Base-by-base conservation (phyloP, 1,140 invertebrate species). In the Acromyrmex echinatior region DNA sequence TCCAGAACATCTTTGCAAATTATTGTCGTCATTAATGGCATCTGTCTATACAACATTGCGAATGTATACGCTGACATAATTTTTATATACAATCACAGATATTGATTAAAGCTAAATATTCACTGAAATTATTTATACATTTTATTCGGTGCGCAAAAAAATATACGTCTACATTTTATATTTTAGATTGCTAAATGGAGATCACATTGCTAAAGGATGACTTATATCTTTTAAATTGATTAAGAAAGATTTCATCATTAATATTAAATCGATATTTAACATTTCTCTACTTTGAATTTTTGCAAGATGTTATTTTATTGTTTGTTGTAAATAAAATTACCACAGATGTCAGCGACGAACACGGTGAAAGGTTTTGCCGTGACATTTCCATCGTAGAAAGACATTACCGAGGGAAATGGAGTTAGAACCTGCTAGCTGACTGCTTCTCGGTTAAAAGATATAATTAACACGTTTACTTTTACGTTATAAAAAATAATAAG, bases 301-400 rank as follows among this genome's bases (percentile, higher is more conserved):
- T 62, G 3, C 25, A 10, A 16, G 39, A 1, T 39, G 25, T 25
- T 31, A 31, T 21, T 73, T 81, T 71, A 82, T 62, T 82, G 80
- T 84, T 84, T 84, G 39, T 51, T 84, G 70, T 73, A 82, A 82
- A 82, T 84, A 76, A 86, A 86, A 86, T 79, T 86, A 66, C 31
- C 12, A 18, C 31, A 62, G 62, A 65, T 66, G 82, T 86, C 60
- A 53, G 84, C 63, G 62, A 86, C 60, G 71, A 76, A 77, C 70
- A 31, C 68, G 84, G 84, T 68, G 76, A 86, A 79, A 86, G 84
- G 84, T 86, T 86, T 79, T 6, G 76, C 76, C 84, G 21, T 77
- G 84, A 86, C 84, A 86, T 86, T 86, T 86, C 31, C 84, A 78
- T 86, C 71, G 39, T 66, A 79, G 84, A 86, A 66, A 86, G 63